Base-by-base conservation (phyloP, 2,888 invertebrate genomes). In the Neoscelio sp. region DNA sequence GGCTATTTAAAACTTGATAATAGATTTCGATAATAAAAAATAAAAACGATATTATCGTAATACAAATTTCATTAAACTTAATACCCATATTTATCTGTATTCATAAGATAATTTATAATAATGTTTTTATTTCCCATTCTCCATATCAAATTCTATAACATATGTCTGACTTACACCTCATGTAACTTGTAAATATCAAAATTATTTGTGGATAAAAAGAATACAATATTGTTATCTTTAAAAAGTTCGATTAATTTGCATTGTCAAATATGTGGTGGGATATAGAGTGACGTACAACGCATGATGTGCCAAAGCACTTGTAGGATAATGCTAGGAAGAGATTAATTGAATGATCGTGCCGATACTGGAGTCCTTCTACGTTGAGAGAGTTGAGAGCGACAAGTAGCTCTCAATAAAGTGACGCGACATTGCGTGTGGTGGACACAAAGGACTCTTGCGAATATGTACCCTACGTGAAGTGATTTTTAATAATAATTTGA, bases 401-500 rank as follows among this genome's bases (percentile, higher is more conserved):
- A 85, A 87, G 87, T 85, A 85, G 86, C 86, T 86, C 87, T 87
- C 85, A 82, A 87, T 86, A 84, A 85, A 85, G 82, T 84, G 85
- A 85, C 82, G 83, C 85, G 86, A 85, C 87, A 82, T 86, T 82
- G 84, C 85, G 83, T 87, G 87, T 82, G 84, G 82, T 85, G 85
- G 86, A 87, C 87, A 86, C 84, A 84, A 84, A 86, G 87, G 85
- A 85, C 87, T 85, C 83, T 82, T 83, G 84, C 82, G 78, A 81
- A 65, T 71, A 13, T 46, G 60, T 42, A 38, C 56, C 23, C 60
- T 50, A 18, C 23, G 26, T 12, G 17, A n/a, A n/a, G n/a, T n/a
- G n/a, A n/a, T n/a, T 52, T 52, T 52, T 10, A 2, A 20, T 13
- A 23, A 30, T 13, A 12, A 50, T 50, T 28, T 30, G 13, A 20